Evolutionary conservation across 2,797 vertebrate genomes (phyloP).

Genomic region (Heliangelus exortis): DNA sequence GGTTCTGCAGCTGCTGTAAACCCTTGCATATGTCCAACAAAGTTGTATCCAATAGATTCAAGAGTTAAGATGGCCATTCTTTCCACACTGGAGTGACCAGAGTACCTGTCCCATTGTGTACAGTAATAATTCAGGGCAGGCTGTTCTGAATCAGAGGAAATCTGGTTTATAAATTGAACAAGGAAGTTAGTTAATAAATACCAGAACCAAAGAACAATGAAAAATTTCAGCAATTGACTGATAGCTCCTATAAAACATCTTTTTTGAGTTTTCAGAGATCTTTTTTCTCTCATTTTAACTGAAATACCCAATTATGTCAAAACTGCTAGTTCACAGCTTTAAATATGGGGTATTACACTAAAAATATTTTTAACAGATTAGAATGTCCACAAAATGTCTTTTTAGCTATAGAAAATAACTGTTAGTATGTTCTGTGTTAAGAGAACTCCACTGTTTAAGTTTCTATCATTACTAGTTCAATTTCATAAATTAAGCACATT

Average conservation of each 20-base stretch:
- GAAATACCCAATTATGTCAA: background rate
- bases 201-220: background rate
- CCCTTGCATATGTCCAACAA: too few species aligned
- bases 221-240: background rate
- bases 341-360: background rate
- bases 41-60: background rate
- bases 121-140: background rate
- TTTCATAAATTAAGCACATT: background rate
- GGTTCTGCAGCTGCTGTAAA: too few species aligned
- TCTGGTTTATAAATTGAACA: constrained; percentile 6
- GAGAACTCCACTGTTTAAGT: background rate
- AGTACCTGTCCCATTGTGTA: background rate
- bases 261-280: background rate
- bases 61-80: background rate
- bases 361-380: background rate
- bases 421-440: background rate
- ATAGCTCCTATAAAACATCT: background rate
- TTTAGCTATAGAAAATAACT: background rate
- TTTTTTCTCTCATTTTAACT: background rate
- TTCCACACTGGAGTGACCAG: background rate
- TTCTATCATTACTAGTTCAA: background rate
- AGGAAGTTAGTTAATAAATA: background rate
- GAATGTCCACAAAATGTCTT: background rate
- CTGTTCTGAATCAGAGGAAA: background rate
- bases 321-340: background rate